A percentile compares a stretch with the other conserved stretches of the same genome.
phyloP scores from a whole-genome alignment of 2,113 vertebrate genomes.

The Upupa epops region DNA sequence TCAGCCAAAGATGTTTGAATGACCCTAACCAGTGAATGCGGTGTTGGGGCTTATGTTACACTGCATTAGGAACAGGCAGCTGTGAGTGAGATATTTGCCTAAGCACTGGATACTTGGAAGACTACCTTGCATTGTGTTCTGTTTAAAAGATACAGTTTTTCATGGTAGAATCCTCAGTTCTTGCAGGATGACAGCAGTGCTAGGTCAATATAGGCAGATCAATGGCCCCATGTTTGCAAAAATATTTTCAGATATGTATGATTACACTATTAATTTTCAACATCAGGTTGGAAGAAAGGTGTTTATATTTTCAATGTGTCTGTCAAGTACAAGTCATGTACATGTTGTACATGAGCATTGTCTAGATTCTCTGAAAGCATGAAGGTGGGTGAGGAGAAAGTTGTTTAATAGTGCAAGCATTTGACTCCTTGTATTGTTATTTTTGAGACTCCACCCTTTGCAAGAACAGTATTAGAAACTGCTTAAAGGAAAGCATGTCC shows the following conservation, averaged over 20 bases:
- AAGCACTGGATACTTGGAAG: neutral
- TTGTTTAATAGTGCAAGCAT: neutral
- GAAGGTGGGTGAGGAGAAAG: neutral
- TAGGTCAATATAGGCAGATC: neutral
- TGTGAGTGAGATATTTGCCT: neutral
- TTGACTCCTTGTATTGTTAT: neutral
- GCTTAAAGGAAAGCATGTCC: neutral
- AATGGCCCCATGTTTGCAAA: neutral
- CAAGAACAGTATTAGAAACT: neutral
- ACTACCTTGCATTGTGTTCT: neutral
- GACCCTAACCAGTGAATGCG: neutral
- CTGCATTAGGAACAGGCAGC: rapidly evolving
- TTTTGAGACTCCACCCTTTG: neutral
- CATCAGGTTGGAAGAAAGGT: neutral
- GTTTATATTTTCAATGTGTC: neutral
- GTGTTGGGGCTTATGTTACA: neutral
- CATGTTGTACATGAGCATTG: neutral
- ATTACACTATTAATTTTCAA: neutral
- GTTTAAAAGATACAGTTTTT: neutral
- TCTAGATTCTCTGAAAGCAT: neutral
- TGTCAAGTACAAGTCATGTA: neutral
- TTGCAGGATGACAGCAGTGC: neutral
- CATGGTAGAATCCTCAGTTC: neutral
- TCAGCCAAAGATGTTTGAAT: neutral
- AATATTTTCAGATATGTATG: neutral